Conservation (phyloP, 2,797 vertebrate species). For the Meriones psammophilus region DNA sequence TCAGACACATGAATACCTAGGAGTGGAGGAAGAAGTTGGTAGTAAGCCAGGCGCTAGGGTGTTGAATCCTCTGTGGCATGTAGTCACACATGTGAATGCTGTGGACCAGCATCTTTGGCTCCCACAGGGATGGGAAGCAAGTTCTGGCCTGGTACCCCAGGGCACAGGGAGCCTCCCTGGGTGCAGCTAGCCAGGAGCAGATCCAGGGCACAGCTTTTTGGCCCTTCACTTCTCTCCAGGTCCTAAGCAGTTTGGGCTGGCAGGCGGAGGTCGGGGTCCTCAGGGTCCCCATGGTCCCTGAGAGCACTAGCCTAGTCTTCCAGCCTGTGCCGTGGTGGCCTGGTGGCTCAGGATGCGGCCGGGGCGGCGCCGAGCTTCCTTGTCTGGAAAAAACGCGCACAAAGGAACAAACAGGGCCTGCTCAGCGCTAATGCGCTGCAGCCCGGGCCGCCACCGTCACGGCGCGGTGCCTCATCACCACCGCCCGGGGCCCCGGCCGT, state of each 20-base stretch:
- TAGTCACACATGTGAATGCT: slow-evolving; percentile 21
- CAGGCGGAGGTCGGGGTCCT: background rate
- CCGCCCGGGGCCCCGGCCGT: slow-evolving; percentile 86
- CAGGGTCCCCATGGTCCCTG: slow-evolving; percentile 52
- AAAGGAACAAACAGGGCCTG: slow-evolving; percentile 82
- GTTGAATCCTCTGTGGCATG: background rate
- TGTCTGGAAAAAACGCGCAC: slow-evolving; percentile 84
- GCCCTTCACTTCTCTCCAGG: background rate
- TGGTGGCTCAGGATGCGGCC: slow-evolving; percentile 66
- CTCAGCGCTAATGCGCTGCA: slow-evolving; percentile 87
- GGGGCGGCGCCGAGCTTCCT: slow-evolving; percentile 72
- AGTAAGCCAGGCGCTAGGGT: slow-evolving; percentile 42
- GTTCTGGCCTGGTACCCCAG: background rate
- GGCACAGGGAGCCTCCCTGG: background rate
- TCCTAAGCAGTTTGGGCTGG: background rate
- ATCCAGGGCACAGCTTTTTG: background rate
- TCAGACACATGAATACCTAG: slow-evolving; percentile 67
- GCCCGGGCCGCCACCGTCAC: slow-evolving; percentile 86
- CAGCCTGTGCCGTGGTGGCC: slow-evolving; percentile 81
- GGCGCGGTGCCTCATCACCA: slow-evolving; percentile 87
- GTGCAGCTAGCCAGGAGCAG: background rate
- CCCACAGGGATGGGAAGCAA: background rate
- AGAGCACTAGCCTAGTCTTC: slow-evolving; percentile 61
- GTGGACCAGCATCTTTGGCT: background rate
- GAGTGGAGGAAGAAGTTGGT: slow-evolving; percentile 60